phyloP scores from a whole-genome alignment of 2,113 vertebrate species.

The Myiozetetes cayanensis region DNA sequence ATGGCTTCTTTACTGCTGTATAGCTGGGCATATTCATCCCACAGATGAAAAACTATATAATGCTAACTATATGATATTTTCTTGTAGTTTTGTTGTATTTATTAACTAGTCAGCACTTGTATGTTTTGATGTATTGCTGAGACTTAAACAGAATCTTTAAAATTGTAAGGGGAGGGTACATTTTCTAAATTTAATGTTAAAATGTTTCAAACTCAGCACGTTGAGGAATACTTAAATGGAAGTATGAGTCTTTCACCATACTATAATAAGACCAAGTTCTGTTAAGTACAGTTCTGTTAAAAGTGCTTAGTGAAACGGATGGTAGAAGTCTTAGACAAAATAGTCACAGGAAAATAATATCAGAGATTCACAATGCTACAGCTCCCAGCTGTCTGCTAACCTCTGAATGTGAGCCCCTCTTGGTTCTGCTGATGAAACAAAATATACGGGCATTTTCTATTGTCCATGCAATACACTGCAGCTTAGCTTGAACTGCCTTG shows the following conservation, averaged over 20 bases:
- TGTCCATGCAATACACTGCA: not conserved
- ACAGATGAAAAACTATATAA: not conserved
- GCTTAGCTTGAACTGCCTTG: not conserved
- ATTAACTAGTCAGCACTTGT: not conserved
- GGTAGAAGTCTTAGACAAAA: not conserved
- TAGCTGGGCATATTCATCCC: not conserved
- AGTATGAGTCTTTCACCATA: not conserved
- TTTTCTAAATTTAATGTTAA: not conserved
- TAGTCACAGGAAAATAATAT: not conserved
- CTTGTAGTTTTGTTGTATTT: not conserved
- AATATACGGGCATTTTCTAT: not conserved
- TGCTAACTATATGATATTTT: not conserved
- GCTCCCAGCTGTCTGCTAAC: not conserved
- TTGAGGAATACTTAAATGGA: not conserved
- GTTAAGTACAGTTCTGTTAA: not conserved
- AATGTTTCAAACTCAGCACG: not conserved
- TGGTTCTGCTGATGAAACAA: not conserved
- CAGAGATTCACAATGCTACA: not conserved
- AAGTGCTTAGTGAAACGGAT: fast-evolving
- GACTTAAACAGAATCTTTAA: not conserved
- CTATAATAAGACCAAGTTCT: not conserved
- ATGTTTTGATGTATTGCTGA: not conserved
- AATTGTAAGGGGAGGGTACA: not conserved
- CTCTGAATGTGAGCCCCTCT: not conserved
- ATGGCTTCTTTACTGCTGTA: not conserved